Evolutionary conservation across 2,113 vertebrate genomes (phyloP).

Genomic region (Macroglossus sobrinus): DNA sequence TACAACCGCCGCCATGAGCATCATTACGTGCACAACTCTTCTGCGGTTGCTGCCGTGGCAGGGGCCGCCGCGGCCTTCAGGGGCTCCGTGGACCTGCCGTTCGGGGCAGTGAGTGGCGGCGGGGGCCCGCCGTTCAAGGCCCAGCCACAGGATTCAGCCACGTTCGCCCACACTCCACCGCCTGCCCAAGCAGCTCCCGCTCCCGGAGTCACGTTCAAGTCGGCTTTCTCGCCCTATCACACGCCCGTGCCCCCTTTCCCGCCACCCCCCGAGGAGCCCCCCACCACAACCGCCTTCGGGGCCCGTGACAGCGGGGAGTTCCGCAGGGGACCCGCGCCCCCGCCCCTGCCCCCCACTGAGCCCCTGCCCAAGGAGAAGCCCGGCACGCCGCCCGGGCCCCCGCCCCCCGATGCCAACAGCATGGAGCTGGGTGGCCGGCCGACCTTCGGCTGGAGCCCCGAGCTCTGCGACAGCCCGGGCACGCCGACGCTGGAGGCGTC

Average conservation of each 20-base stretch:
- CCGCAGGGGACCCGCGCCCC: slow-evolving; percentile 81
- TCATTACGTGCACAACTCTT: slow-evolving; percentile 87
- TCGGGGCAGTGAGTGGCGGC: slow-evolving; percentile 42
- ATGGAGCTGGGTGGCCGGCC: slow-evolving; percentile 79
- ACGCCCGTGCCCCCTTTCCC: slow-evolving; percentile 87
- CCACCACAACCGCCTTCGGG: slow-evolving; percentile 82
- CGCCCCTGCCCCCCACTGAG: slow-evolving; percentile 81
- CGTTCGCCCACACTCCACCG: slow-evolving; percentile 87
- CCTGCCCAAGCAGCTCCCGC: slow-evolving; percentile 79
- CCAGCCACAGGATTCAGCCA: slow-evolving; percentile 82
- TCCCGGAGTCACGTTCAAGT: slow-evolving; percentile 88
- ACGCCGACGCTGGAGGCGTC: slow-evolving; percentile 88
- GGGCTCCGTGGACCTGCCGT: slow-evolving; percentile 83
- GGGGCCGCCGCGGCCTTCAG: slow-evolving; percentile 75
- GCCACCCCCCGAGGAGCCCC: slow-evolving; percentile 83
- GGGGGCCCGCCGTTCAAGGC: slow-evolving; percentile 82
- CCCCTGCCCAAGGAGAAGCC: slow-evolving; percentile 89
- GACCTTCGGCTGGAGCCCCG: slow-evolving; percentile 89
- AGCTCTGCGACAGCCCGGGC: slow-evolving; percentile 90
- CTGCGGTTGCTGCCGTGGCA: not conserved
- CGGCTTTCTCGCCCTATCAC: slow-evolving; percentile 93
- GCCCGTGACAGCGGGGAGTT: slow-evolving; percentile 86
- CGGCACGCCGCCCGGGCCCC: slow-evolving; percentile 85
- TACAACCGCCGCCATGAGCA: slow-evolving; percentile 95
- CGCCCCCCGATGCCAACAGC: slow-evolving; percentile 89